phyloP scores from a whole-genome alignment of 2,797 vertebrate genomes.

The Antrozous pallidus region DNA sequence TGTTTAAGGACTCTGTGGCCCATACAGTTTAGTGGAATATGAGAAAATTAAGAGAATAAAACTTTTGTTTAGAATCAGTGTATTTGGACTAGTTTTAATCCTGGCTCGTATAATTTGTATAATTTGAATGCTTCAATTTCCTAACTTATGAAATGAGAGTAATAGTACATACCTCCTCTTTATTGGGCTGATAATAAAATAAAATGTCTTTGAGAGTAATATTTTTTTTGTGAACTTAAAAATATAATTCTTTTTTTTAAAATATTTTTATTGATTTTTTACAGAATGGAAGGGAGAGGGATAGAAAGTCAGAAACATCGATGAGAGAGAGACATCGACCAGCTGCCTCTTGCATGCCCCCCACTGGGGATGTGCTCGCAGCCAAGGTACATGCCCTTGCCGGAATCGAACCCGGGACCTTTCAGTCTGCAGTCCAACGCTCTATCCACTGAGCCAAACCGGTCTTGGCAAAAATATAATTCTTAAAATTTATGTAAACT shows the following conservation, averaged over 20 bases:
- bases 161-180: background rate
- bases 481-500: background rate
- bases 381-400: too few relatives aligned
- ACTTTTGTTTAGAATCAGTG: background rate
- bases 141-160: background rate
- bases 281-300: too few relatives aligned
- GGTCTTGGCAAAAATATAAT: conserved; percentile 16
- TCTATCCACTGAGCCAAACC: too few relatives aligned
- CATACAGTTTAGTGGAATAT: background rate
- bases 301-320: too few relatives aligned
- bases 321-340: too few relatives aligned
- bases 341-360: too few relatives aligned
- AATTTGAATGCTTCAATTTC: background rate
- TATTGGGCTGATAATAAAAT: conserved; percentile 26
- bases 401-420: too few relatives aligned
- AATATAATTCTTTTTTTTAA: background rate
- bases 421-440: too few relatives aligned
- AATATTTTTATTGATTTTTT: too few relatives aligned
- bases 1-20: background rate
- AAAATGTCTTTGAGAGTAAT: background rate
- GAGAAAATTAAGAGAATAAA: conserved; percentile 23
- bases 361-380: too few relatives aligned
- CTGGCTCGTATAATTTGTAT: background rate
- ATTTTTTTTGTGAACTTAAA: conserved; percentile 32
- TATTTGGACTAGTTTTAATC: conserved; percentile 1